Base-by-base conservation (phyloP, 2,888 invertebrate species). In the Andrena minutula region DNA sequence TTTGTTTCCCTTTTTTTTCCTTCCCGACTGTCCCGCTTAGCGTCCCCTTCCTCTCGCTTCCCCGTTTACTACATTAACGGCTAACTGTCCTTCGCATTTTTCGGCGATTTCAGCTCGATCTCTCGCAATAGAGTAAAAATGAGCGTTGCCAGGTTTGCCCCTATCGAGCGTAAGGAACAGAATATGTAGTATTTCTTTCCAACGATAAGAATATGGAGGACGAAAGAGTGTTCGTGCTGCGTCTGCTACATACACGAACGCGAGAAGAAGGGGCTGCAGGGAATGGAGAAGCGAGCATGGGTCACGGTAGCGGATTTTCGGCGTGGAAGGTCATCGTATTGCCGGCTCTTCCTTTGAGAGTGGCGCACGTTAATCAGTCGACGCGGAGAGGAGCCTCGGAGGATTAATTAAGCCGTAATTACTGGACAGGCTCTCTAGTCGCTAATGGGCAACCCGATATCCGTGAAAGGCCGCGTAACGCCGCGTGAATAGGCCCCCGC, bases 341-440 rank as follows among this genome's bases (percentile, higher is more conserved):
- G 89, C 88, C 81, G 86, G 86, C 87, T 83, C 86, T 86, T 89
- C 89, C 89, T 89, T 89, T 89, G 89, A 89, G 82, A 84, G 83
- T 65, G 80, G 85, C 83, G 87, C 85, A 66, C 89, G 90, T 90
- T 91, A 91, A 92, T 92, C 91, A 92, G 92, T 90, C 91, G 89
- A 88, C 84, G 79, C 82, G 75, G 88, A 84, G 89, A 89, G 83
- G 86, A 89, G 89, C 89, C 87, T 87, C 88, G 86, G 89, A 89
- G 92, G 92, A 93, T 93, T 93, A 93, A 93, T 93, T 93, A 93
- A 92, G 92, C 93, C 89, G 91, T 93, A 93, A 93, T 93, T 93
- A 93, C 92, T 90, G 92, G 92, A 91, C 92, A 91, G 91, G 91
- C 91, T 90, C 90, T 91, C 89, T 90, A 87, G 90, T 89, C 89